A percentile compares a stretch with the other conserved stretches of the same genome.
Conservation (phyloP, 1,140 invertebrate genomes). For the Drosophila saltans region DNA sequence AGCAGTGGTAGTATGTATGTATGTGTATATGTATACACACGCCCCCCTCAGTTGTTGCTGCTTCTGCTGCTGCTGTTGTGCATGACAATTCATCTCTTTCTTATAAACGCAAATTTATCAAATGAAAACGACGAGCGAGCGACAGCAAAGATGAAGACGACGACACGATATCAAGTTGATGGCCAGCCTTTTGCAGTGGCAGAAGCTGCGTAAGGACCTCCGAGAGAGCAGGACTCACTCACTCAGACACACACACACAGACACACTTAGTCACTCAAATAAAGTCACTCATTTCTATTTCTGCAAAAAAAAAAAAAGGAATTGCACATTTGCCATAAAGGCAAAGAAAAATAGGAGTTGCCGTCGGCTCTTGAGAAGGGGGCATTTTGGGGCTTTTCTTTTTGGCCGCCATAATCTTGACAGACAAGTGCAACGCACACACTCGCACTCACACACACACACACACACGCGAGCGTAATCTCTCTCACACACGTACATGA, state of each 20-base stretch:
- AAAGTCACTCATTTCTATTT: slow-evolving; percentile 31
- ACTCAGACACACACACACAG: slow-evolving; percentile 18
- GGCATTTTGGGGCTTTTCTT: slow-evolving; percentile 26
- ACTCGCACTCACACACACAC: slow-evolving; percentile 32
- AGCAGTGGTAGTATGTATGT: neutral
- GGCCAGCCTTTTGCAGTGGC: slow-evolving; percentile 18
- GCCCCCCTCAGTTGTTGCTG: neutral
- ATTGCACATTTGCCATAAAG: slow-evolving; percentile 51
- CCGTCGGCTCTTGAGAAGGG: slow-evolving; percentile 48
- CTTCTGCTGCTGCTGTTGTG: slow-evolving; percentile 54
- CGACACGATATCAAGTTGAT: slow-evolving; percentile 78
- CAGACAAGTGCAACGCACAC: slow-evolving; percentile 68
- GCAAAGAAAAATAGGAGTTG: slow-evolving; percentile 78
- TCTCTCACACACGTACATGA: slow-evolving; percentile 14
- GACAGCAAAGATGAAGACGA: slow-evolving; percentile 83
- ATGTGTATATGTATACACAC: too few relatives aligned
- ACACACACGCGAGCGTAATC: slow-evolving; percentile 19
- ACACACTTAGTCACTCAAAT: slow-evolving; percentile 51
- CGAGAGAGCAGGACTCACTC: slow-evolving; percentile 25
- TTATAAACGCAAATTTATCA: slow-evolving; percentile 83
- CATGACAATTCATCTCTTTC: slow-evolving; percentile 83
- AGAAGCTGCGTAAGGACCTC: slow-evolving; percentile 29
- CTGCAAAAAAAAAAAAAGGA: slow-evolving; percentile 42
- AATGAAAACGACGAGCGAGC: slow-evolving; percentile 82
- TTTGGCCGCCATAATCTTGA: slow-evolving; percentile 78